A percentile compares a stretch with the other conserved stretches of the same genome.
phyloP scores from a whole-genome alignment of 2,888 invertebrate species.

The Muschampia plurimacula region DNA sequence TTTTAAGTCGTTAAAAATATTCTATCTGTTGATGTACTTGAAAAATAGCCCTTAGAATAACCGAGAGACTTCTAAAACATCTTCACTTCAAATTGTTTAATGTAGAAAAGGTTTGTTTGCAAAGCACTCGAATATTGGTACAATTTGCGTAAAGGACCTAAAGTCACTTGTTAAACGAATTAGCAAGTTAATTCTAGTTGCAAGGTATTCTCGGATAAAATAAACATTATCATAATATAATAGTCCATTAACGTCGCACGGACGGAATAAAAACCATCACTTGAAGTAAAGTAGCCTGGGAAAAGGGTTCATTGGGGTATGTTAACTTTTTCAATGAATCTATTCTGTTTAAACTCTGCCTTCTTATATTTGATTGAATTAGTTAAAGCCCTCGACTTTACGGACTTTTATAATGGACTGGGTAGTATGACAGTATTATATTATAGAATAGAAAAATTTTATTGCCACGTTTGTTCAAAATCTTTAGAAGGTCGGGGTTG shows the following conservation, averaged over 20 bases:
- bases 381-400: conserved; percentile 20
- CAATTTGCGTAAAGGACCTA: conserved; percentile 8
- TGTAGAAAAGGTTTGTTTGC: conserved; percentile 11
- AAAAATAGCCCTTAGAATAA: too few species aligned
- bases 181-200: conserved; percentile 21
- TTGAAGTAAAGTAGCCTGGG: conserved; percentile 29
- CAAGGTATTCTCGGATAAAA: conserved; percentile 33
- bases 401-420: conserved; percentile 11
- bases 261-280: conserved; percentile 24
- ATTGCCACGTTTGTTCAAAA: too few species aligned
- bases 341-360: conserved; percentile 12
- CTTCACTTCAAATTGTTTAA: conserved; percentile 3
- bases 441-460: conserved; percentile 2
- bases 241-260: conserved; percentile 22
- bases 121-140: conserved; percentile 11
- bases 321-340: conserved; percentile 38
- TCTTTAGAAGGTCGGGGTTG: too few species aligned
- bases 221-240: conserved; percentile 35
- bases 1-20: too few species aligned
- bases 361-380: conserved; percentile 33
- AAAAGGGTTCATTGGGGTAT: conserved; percentile 29
- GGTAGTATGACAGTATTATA: conserved; percentile 1
- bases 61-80: not conserved
- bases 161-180: conserved; percentile 31
- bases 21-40: too few species aligned